Conservation (phyloP, 2,797 vertebrate species). For the Catostomus latipinnis region DNA sequence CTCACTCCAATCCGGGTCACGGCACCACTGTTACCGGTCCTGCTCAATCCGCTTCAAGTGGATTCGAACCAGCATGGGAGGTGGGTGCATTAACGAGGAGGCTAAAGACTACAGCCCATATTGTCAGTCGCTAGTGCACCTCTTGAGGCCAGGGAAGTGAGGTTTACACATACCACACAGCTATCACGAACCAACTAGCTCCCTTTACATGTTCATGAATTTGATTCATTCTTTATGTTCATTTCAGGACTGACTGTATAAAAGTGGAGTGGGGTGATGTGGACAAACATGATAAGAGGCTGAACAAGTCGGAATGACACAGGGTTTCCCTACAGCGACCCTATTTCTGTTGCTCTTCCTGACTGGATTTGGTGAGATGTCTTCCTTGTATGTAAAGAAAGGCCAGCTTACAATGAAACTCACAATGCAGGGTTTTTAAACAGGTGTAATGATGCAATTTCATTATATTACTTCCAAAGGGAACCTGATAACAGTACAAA, state of each 20-base stretch:
- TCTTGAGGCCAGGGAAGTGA: too few relatives aligned
- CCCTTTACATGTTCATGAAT: too few relatives aligned
- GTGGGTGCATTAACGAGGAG: too few relatives aligned
- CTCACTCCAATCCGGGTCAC: too few relatives aligned
- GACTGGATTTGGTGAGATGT: conserved; percentile 89
- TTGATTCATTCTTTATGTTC: too few relatives aligned
- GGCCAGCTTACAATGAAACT: neutral
- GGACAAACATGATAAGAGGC: conserved; percentile 78
- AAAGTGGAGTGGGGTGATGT: conserved; percentile 81
- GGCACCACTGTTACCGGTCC: too few relatives aligned
- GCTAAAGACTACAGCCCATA: too few relatives aligned
- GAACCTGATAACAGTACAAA: neutral
- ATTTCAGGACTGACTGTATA: conserved; percentile 48
- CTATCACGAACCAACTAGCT: too few relatives aligned
- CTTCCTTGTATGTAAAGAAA: neutral
- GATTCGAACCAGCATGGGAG: too few relatives aligned
- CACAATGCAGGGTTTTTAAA: neutral
- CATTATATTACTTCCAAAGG: neutral
- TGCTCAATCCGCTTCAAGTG: too few relatives aligned
- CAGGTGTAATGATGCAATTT: conserved; percentile 1
- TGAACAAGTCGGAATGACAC: conserved; percentile 92
- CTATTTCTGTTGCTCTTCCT: conserved; percentile 86
- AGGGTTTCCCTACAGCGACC: conserved; percentile 82
- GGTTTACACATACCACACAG: too few relatives aligned
- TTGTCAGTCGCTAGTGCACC: too few relatives aligned